phyloP scores from a whole-genome alignment of 1,140 invertebrate genomes.

The Lethocerus indicus region DNA sequence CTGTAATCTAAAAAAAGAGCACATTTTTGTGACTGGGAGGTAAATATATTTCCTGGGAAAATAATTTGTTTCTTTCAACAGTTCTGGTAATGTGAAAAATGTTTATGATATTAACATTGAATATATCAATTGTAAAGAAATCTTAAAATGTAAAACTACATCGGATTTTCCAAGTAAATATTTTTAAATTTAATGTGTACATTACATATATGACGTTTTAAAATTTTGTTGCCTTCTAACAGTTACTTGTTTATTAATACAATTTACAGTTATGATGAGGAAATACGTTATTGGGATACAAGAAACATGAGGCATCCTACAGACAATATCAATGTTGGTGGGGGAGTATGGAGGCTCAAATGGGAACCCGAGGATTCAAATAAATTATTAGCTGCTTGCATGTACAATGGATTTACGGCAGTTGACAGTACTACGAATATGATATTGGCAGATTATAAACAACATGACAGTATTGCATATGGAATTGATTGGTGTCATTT shows the following conservation, averaged over 20 bases:
- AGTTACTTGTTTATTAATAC: no score
- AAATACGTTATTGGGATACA: conserved; percentile 61
- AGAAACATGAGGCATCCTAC: conserved; percentile 45
- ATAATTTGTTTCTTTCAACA: no score
- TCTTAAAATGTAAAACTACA: no score
- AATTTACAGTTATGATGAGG: conserved; percentile 73
- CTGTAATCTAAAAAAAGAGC: conserved; percentile 41
- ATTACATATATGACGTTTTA: no score
- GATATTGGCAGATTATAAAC: conserved; percentile 36
- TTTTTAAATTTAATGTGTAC: no score
- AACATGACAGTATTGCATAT: conserved; percentile 68
- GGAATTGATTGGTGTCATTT: conserved; percentile 64
- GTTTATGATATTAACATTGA: no score
- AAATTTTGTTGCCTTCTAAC: no score
- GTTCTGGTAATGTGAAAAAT: no score
- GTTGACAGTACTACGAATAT: conserved; percentile 25
- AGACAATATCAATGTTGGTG: conserved; percentile 37
- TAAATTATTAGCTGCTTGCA: conserved; percentile 60
- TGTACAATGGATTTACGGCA: conserved; percentile 74
- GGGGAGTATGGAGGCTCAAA: conserved; percentile 79
- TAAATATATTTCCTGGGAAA: conserved; percentile 27
- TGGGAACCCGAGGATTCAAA: conserved; percentile 44
- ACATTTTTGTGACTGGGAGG: conserved; percentile 64
- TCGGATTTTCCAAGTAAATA: no score
- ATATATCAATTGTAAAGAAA: no score